Percentiles rank a stretch among this genome's conserved stretches.
Conservation (phyloP, 2,888 invertebrate genomes). For the Drosophila gaucha region DNA sequence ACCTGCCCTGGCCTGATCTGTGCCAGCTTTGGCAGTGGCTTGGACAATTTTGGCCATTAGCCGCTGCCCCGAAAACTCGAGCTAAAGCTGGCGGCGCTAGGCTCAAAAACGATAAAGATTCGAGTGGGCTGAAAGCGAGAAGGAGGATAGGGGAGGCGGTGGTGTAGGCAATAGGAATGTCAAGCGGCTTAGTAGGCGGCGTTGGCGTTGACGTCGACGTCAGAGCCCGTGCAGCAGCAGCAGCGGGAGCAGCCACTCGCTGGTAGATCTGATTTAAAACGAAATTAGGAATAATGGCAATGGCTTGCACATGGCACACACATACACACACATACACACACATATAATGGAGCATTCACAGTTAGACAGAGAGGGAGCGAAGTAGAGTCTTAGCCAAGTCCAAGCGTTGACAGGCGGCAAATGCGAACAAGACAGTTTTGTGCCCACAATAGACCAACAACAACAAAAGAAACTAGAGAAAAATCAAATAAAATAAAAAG, state of each 20-base stretch:
- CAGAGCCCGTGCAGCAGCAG: slow-evolving; percentile 21
- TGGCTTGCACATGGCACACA: slow-evolving; percentile 76
- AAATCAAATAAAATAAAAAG: slow-evolving; percentile 16
- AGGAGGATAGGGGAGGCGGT: neutral
- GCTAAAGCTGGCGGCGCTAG: slow-evolving; percentile 48
- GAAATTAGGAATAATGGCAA: slow-evolving; percentile 83
- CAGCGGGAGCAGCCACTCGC: slow-evolving; percentile 21
- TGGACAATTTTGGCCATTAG: slow-evolving; percentile 57
- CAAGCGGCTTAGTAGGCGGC: slow-evolving; percentile 61
- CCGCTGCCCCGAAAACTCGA: slow-evolving; percentile 31
- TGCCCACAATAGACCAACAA: slow-evolving; percentile 49
- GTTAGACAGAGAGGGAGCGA: slow-evolving; percentile 19
- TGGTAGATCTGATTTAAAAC: slow-evolving; percentile 81
- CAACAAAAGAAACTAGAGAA: slow-evolving; percentile 4
- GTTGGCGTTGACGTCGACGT: slow-evolving; percentile 45
- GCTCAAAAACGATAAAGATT: slow-evolving; percentile 51
- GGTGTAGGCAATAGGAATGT: slow-evolving; percentile 51
- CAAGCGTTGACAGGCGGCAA: slow-evolving; percentile 75
- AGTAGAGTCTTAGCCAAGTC: slow-evolving; percentile 34
- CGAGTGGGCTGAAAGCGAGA: slow-evolving; percentile 2
- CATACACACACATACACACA: slow-evolving; percentile 51
- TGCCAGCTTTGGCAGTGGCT: slow-evolving; percentile 42
- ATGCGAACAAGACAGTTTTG: slow-evolving; percentile 75
- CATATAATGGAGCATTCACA: slow-evolving; percentile 48
- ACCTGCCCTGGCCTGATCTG: slow-evolving; percentile 59